A percentile compares a stretch with the other conserved stretches of the same genome.
phyloP scores from a whole-genome alignment of 2,888 invertebrate species.

The Drosophila melanocephala region DNA sequence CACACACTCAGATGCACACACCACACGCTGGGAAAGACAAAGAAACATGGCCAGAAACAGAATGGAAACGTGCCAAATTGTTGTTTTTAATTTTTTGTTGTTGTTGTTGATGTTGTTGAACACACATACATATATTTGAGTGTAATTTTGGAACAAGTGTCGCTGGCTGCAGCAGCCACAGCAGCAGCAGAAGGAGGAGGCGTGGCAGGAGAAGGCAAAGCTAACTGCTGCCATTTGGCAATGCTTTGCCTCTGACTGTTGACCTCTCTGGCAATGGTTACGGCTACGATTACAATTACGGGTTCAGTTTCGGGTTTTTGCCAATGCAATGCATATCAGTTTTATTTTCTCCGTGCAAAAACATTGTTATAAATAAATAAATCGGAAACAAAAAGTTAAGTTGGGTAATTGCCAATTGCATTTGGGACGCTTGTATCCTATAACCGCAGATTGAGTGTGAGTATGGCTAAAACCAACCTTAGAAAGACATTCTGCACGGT shows the following conservation, averaged over 20 bases:
- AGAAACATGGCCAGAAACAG: slow-evolving; percentile 65
- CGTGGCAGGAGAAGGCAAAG: not conserved
- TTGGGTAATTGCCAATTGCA: slow-evolving; percentile 49
- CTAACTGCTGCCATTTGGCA: slow-evolving; percentile 37
- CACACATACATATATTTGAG: slow-evolving; percentile 33
- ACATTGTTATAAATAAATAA: not conserved
- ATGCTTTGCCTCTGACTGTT: slow-evolving; percentile 46
- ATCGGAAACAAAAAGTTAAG: not conserved
- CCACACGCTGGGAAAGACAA: slow-evolving; percentile 27
- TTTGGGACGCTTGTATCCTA: slow-evolving; percentile 15
- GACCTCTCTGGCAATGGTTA: slow-evolving; percentile 41
- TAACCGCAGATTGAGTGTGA: not conserved
- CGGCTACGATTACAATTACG: slow-evolving; percentile 8
- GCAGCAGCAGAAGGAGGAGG: not conserved
- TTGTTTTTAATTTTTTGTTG: slow-evolving; percentile 41
- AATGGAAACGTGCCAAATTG: slow-evolving; percentile 79
- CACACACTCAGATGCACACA: slow-evolving; percentile 16
- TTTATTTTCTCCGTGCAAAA: slow-evolving; percentile 22
- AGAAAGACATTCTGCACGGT: too few relatives aligned
- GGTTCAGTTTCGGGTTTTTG: slow-evolving; percentile 8
- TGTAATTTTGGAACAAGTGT: slow-evolving; percentile 77
- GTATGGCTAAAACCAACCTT: not conserved
- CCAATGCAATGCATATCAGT: slow-evolving; percentile 1
- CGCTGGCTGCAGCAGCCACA: slow-evolving; percentile 36
- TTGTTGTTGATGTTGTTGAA: slow-evolving; percentile 21